phyloP scores from a whole-genome alignment of 1,140 invertebrate species.

The Dolichoris vasculosae region DNA sequence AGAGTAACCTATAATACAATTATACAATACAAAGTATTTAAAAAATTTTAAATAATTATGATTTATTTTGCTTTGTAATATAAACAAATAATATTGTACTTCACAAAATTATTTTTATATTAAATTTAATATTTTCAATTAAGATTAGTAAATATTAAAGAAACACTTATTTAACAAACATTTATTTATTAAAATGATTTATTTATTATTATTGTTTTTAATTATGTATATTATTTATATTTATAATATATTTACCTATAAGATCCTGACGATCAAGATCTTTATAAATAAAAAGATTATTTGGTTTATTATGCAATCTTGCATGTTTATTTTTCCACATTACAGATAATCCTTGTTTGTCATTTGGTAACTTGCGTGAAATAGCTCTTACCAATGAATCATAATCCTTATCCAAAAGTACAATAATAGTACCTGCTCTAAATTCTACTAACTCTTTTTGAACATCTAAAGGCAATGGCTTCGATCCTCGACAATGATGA shows the following conservation, averaged over 20 bases:
- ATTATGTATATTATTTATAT: conserved; percentile 7
- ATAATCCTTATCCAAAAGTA: conserved; percentile 64
- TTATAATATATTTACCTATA: conserved; percentile 61
- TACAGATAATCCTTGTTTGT: conserved; percentile 66
- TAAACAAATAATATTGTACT: no score
- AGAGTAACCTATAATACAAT: conserved; percentile 63
- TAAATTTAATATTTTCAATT: background rate
- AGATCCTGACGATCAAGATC: conserved; percentile 69
- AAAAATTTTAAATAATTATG: background rate
- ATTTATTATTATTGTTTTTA: no score
- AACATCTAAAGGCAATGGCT: conserved; percentile 62
- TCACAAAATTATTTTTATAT: background rate
- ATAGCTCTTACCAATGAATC: conserved; percentile 61
- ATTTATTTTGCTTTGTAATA: background rate
- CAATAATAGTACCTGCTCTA: conserved; percentile 62
- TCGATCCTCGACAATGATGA: conserved; percentile 69
- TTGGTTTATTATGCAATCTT: conserved; percentile 54
- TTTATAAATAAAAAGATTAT: conserved; percentile 64
- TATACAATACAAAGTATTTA: background rate
- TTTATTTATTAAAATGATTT: background rate
- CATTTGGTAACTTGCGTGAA: conserved; percentile 62
- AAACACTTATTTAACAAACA: no score
- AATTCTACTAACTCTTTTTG: conserved; percentile 67
- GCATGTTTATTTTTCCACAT: conserved; percentile 65
- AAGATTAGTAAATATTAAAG: no score